Evolutionary conservation across 2,888 invertebrate genomes (phyloP).

Genomic region (Calliphora vomitoria): DNA sequence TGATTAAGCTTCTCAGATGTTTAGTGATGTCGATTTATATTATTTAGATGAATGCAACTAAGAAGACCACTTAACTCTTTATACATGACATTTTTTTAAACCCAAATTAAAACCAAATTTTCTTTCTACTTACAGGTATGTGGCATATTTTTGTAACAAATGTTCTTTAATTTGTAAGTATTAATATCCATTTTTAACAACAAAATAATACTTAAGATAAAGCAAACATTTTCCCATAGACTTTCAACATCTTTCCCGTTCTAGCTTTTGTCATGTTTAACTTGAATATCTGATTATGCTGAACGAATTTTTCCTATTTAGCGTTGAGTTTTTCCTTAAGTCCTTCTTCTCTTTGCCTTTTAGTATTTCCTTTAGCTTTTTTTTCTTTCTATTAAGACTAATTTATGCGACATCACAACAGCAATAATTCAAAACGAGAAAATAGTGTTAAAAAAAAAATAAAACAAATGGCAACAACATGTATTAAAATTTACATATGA

Average conservation of each 20-base stretch:
- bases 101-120: not conserved
- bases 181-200: not conserved
- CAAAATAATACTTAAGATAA: no score
- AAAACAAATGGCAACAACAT: slow-evolving; percentile 22
- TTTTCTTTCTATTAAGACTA: slow-evolving; percentile 73
- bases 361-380: slow-evolving; percentile 9
- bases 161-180: not conserved
- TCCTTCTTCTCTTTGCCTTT: not conserved
- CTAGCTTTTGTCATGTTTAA: slow-evolving; percentile 24
- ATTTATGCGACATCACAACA: slow-evolving; percentile 82
- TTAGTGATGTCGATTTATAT: no score
- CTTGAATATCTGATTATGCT: slow-evolving; percentile 47
- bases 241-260: no score
- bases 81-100: no score
- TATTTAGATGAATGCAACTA: no score
- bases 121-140: slow-evolving; percentile 52
- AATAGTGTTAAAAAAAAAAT: not conserved
- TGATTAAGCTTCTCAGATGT: no score
- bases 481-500: slow-evolving; percentile 51
- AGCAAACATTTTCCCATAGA: no score
- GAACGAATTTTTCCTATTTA: not conserved
- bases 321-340: not conserved
- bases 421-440: slow-evolving; percentile 50
- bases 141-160: not conserved
- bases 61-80: no score